phyloP scores from a whole-genome alignment of 30 jellyfish, hydroid and myxozoan species.

The Chrysaora quinquecirrha region DNA sequence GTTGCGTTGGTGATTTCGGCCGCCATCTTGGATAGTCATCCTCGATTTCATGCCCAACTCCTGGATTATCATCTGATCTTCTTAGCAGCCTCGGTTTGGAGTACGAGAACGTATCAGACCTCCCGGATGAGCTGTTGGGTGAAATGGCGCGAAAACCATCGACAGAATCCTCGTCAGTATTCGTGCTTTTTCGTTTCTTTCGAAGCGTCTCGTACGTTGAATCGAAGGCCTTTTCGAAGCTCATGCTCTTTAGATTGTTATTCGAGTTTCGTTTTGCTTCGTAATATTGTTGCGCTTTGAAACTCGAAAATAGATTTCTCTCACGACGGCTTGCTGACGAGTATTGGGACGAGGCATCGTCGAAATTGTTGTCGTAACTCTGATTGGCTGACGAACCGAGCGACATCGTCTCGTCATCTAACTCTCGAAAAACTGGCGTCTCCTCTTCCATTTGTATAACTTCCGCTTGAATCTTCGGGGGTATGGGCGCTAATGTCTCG shows the following conservation, averaged over 20 bases:
- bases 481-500: slow-evolving; percentile 76
- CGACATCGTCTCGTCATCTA: slow-evolving; percentile 41
- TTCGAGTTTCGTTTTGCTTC: slow-evolving; percentile 46
- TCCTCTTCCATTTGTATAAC: slow-evolving; percentile 53
- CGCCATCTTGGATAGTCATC: slow-evolving; percentile 74
- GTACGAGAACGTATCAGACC: slow-evolving; percentile 59
- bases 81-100: slow-evolving; percentile 80
- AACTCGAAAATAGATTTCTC: slow-evolving; percentile 60
- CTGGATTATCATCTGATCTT: slow-evolving; percentile 65
- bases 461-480: slow-evolving; percentile 45
- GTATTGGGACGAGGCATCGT: slow-evolving; percentile 61
- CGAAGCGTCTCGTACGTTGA: slow-evolving; percentile 77
- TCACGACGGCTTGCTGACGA: slow-evolving; percentile 68
- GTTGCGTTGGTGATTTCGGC: slow-evolving; percentile 68
- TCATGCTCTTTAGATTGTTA: slow-evolving; percentile 19
- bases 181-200: slow-evolving; percentile 40
- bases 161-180: slow-evolving; percentile 32
- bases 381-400: slow-evolving; percentile 42
- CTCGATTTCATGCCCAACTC: slow-evolving; percentile 72
- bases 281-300: slow-evolving; percentile 52
- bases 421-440: slow-evolving; percentile 24
- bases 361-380: slow-evolving; percentile 48
- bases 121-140: slow-evolving; percentile 64
- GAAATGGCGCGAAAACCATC: slow-evolving; percentile 32
- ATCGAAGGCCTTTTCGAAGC: slow-evolving; percentile 58